Evolutionary conservation across 2,113 vertebrate species (phyloP).

Genomic region (Dicentrarchus labrax): DNA sequence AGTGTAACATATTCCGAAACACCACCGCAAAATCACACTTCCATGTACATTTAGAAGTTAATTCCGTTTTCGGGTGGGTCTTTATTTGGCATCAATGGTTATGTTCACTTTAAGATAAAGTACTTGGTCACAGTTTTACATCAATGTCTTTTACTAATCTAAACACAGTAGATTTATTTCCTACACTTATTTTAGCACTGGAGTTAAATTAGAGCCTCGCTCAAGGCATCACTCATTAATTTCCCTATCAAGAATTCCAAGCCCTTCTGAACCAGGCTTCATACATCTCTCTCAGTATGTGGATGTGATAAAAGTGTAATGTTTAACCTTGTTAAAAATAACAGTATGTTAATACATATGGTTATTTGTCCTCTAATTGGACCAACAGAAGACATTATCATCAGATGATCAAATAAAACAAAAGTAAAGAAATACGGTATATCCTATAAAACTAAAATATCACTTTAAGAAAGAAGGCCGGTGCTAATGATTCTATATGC

Average conservation of each 20-base stretch:
- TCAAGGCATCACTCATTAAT: constrained; percentile 11
- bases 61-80: neutral
- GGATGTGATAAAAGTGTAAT: neutral
- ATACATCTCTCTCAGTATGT: neutral
- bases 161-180: constrained; percentile 4
- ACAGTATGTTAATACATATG: neutral
- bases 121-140: constrained; percentile 31
- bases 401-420: neutral
- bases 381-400: neutral
- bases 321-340: neutral
- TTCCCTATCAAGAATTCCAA: neutral
- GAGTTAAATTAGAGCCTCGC: constrained; percentile 11
- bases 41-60: neutral
- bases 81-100: neutral
- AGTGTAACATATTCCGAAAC: neutral
- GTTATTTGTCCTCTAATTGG: neutral
- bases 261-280: neutral
- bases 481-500: constrained; percentile 31
- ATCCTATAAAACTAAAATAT: neutral
- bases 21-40: neutral
- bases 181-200: constrained; percentile 10
- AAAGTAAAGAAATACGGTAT: neutral
- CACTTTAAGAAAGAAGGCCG: neutral
- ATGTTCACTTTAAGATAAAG: constrained; percentile 16
- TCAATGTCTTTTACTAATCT: constrained; percentile 7